Base-by-base conservation (phyloP, 2,797 vertebrate species). In the Anisognathus igniventris region DNA sequence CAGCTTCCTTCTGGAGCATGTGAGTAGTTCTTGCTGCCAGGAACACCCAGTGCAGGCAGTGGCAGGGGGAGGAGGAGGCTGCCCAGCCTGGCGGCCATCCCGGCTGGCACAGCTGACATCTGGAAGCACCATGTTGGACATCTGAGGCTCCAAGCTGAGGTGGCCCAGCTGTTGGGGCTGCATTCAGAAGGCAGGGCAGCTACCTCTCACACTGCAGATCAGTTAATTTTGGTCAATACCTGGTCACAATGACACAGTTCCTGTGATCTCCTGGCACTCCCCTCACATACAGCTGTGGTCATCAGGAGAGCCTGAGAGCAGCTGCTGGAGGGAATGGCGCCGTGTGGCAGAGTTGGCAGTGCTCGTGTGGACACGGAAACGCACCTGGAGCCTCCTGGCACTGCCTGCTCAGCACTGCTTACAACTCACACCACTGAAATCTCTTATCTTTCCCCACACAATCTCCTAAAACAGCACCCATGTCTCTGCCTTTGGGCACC, bases 51-150 rank as follows among this genome's bases (percentile, higher is more conserved):
- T 27, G 53, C 60, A 20, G 14, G 16, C 22, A 67, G n/a, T 0
- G 0, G 33, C 18, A 54, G 40, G 22, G 24, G 25, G 64, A 62
- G 42, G 6, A 62, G 20, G 18, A 80, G 9, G 21, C 14, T 54
- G 18, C 16, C 42, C 54, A 39, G 66, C 53, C 54, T 56, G 44
- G 62, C 1, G 0, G 42, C 54, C 10, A 19, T 19, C 30, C 54
- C 0, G 0, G 14, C 20, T 23, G n/a, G n/a, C 74, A 44, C 35
- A n/a, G 65, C 37, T 14, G 0, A 15, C 44, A 68, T 6, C 71
- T 48, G 66, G 42, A 44, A 35, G 60, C 0, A 0, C 25, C 3
- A 1, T 0, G 10, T 1, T 0, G 1, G 51, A 35, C 27, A 61
- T 7, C 58, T 58, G 37, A 53, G 25, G n/a, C 4, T 3, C 22